These are phyloP conservation scores for Drosophila teissieri DNA, from an alignment of 1,140 invertebrate genomes.

Conservation along the genomic window DNA sequence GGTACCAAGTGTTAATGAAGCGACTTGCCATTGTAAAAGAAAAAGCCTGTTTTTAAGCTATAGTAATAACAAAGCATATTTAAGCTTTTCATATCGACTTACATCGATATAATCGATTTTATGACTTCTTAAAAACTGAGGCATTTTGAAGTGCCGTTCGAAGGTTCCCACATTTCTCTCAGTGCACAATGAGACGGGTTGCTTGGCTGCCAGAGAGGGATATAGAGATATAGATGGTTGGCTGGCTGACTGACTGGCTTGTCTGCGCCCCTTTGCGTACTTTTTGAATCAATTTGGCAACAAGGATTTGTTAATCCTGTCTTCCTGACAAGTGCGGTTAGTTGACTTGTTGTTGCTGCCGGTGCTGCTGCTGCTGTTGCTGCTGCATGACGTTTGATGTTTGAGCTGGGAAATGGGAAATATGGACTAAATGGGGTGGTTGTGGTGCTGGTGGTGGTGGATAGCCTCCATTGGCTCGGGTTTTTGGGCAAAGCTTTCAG, in stretches of 20 bases:
- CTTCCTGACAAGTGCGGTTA: slow-evolving; percentile 84
- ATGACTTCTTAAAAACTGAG: too few relatives aligned
- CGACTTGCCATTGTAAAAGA: background rate
- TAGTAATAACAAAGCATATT: too few relatives aligned
- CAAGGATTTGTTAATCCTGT: slow-evolving; percentile 84
- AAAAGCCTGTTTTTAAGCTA: background rate
- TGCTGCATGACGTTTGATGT: slow-evolving; percentile 73
- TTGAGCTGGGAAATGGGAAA: slow-evolving; percentile 24
- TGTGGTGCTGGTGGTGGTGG: slow-evolving; percentile 30
- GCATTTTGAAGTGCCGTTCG: too few relatives aligned
- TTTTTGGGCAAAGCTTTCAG: slow-evolving; percentile 68
- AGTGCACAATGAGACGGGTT: slow-evolving; percentile 22
- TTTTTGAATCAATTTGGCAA: slow-evolving; percentile 84
- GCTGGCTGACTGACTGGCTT: slow-evolving; percentile 26
- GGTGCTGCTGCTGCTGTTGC: slow-evolving; percentile 31
- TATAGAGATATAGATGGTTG: slow-evolving; percentile 25
- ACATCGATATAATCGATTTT: too few relatives aligned
- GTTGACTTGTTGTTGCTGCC: slow-evolving; percentile 74
- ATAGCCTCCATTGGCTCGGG: slow-evolving; percentile 11
- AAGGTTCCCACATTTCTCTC: background rate
- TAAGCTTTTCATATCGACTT: too few relatives aligned
- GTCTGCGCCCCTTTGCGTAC: slow-evolving; percentile 63
- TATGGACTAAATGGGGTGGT: slow-evolving; percentile 16
- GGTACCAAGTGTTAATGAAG: too few relatives aligned
- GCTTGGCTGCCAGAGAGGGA: background rate